Base-by-base conservation (phyloP, 1,140 invertebrate species). In the Drosophila ananassae region DNA sequence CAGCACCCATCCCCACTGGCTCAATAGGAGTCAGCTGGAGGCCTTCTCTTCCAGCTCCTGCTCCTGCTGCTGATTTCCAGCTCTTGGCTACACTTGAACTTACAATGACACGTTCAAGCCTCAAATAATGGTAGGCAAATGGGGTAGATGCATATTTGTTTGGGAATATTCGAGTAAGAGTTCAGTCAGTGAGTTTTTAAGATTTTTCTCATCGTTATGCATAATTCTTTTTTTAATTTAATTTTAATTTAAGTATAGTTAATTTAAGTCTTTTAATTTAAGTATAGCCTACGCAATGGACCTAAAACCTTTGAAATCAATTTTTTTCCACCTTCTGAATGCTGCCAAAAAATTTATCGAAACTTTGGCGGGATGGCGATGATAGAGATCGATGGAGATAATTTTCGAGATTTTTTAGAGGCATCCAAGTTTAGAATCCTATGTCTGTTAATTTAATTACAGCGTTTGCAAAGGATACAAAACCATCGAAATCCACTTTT, bases 71-170 rank as follows among this genome's bases (percentile, higher is more conserved):
- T 17, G 39, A 37, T 55, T 47, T n/a, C 66, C 21, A 46, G 28
- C 62, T 79, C 60, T 66, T 61, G 71, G 71, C 78, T 89, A 89
- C 84, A 83, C 83, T 89, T 89, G 83, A 89, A 89, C 83, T 89
- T 89, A 89, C 83, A 89, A 76, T 89, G 84, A 89, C 83, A 89
- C 77, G 79, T 89, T 89, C 76, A 73, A 83, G 81, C 57, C 67
- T 67, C 69, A 58, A 74, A 74, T 57, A 50, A 63, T 57, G 64
- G 46, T 10, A 8, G 32, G 13, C 21, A n/a, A 17, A 32, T 12
- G 12, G 13, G n/a, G 32, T 24, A 22, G 39, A 41, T 79, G 76
- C 83, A 89, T 89, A 89, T 89, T 83, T 82, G 71, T 84, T 71
- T 73, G 71, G 52, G 52, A 62, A 74, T 78, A 67, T 67, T 63